phyloP scores from a whole-genome alignment of 2,797 vertebrate species.

The Hippopotamyrus pictus region DNA sequence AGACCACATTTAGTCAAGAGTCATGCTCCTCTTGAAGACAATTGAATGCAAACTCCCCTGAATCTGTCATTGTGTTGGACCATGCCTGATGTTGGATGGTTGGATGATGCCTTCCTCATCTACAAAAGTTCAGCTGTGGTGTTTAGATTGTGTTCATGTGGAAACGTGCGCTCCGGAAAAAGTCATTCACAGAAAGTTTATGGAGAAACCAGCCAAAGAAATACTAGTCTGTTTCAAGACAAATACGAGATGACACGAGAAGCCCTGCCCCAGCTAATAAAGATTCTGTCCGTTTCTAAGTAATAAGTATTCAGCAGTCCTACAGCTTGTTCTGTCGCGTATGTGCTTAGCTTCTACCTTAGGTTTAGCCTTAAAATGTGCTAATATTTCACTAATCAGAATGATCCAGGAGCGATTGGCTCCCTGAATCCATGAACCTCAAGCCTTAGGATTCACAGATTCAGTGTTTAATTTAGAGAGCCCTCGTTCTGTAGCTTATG shows the following conservation, averaged over 20 bases:
- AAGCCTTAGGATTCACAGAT: background rate
- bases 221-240: conserved; percentile 33
- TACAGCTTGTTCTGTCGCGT: too few species aligned
- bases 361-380: background rate
- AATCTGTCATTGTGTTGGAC: conserved; percentile 43
- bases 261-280: background rate
- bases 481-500: background rate
- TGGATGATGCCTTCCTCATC: conserved; percentile 35
- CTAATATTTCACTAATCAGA: background rate
- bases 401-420: background rate
- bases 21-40: conserved; percentile 41
- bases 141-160: conserved; percentile 49
- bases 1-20: conserved; percentile 41
- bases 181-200: background rate
- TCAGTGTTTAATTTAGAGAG: background rate
- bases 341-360: background rate
- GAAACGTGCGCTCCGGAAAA: conserved; percentile 44
- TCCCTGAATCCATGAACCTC: background rate
- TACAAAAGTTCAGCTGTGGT: conserved; percentile 49
- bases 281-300: background rate
- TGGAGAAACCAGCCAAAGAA: background rate
- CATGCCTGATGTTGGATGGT: conserved; percentile 35
- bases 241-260: conserved; percentile 34
- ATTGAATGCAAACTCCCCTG: conserved; percentile 39
- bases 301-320: background rate